Conservation (phyloP, 2,888 invertebrate genomes). For the Leptura quadrifasciata region DNA sequence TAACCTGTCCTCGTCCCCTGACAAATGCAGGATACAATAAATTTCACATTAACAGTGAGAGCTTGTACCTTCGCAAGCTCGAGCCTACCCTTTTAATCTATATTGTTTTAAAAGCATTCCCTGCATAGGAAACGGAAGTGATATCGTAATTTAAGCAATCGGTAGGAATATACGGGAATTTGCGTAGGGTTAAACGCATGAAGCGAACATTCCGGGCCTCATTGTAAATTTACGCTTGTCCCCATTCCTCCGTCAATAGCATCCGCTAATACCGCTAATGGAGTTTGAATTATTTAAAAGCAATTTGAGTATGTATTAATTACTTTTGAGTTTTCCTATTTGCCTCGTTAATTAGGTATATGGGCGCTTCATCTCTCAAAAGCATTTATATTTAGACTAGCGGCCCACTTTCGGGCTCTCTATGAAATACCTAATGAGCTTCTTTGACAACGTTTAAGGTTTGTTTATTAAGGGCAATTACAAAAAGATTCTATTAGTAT, state of each 20-base stretch:
- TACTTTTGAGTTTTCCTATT: slow-evolving; percentile 12
- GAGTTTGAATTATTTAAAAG: slow-evolving; percentile 16
- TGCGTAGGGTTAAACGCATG: neutral
- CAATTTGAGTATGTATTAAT: neutral
- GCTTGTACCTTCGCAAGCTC: neutral
- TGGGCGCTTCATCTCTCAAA: neutral
- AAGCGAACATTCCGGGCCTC: neutral
- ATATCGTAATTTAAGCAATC: slow-evolving; percentile 1
- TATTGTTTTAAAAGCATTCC: neutral
- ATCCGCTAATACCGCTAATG: slow-evolving; percentile 7
- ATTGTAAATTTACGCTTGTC: slow-evolving; percentile 4
- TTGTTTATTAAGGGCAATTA: too few relatives aligned
- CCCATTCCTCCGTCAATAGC: neutral
- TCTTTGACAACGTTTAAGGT: too few relatives aligned
- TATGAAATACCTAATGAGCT: too few relatives aligned
- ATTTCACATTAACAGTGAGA: neutral
- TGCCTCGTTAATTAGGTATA: neutral
- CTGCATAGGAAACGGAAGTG: neutral
- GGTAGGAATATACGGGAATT: neutral
- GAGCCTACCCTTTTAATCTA: neutral
- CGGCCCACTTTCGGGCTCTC: too few relatives aligned
- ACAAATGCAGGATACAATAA: neutral
- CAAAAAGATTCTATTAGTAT: too few relatives aligned
- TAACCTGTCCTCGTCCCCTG: neutral
- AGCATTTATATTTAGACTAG: neutral